These are phyloP conservation scores for Nymphicus hollandicus DNA, from an alignment of 2,113 vertebrate species.

Conservation along the genomic window DNA sequence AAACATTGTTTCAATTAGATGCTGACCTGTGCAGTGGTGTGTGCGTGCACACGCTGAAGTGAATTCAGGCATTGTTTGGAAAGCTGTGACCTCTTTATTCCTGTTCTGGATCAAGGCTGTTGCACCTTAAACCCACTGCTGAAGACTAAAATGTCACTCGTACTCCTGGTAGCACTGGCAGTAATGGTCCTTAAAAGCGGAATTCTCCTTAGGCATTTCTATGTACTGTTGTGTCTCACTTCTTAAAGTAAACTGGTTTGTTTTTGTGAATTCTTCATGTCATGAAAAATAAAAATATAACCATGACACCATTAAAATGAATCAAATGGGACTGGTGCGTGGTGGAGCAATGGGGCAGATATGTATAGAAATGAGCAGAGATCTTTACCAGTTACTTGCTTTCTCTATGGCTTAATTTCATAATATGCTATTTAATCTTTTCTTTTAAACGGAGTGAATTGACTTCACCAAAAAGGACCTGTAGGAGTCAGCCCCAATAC, in stretches of 20 bases:
- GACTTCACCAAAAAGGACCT: background rate
- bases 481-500: background rate
- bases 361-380: background rate
- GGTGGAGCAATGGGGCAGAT: background rate
- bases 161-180: background rate
- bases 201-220: background rate
- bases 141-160: background rate
- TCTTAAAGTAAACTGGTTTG: background rate
- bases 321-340: background rate
- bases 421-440: background rate
- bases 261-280: background rate
- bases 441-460: background rate
- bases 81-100: slow-evolving; percentile 62
- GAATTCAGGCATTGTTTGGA: slow-evolving; percentile 69
- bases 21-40: slow-evolving; percentile 56
- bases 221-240: background rate
- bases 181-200: background rate
- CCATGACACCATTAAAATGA: accelerated
- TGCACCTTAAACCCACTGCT: slow-evolving; percentile 21
- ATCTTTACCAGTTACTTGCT: background rate
- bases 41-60: slow-evolving; percentile 42
- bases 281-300: background rate
- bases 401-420: background rate
- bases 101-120: slow-evolving; percentile 49
- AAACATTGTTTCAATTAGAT: slow-evolving; percentile 71